Base-by-base conservation (phyloP, 1,140 invertebrate genomes). In the Drosophila pseudoananassae region DNA sequence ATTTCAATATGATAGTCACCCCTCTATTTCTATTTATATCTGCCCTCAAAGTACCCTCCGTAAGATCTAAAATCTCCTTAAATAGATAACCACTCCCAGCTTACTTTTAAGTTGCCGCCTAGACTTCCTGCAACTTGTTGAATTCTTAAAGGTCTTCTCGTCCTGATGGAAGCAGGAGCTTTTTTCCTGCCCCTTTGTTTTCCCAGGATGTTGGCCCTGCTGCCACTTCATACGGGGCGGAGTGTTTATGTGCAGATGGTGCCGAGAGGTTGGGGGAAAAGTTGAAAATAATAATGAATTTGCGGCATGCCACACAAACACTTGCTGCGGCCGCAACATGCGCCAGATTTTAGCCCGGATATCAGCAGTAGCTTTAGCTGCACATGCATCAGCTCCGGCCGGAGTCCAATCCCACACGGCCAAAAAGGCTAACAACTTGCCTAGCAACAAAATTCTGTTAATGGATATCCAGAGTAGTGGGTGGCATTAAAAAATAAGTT, bases 241-340 rank as follows among this genome's bases (percentile, higher is more conserved):
- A 61, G 68, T 61, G 49, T 73, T 69, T 69, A 69, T 69, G 60
- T 40, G 68, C 53, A 64, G 25, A 63, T 58, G 69, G 36, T 10
- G 25, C 36, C 15, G 46, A 29, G 50, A 25, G 40, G 38, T 46
- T 47, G 49, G 50, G 59, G 51, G 2, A 20, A 29, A 52, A 38
- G 60, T 47, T 53, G 57, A 72, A 88, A 87, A 87, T 83, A 87
- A 83, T 87, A 87, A 87, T 87, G 83, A 88, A 87, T 87, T 79
- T 88, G 83, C 63, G 83, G 83, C 65, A 83, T 82, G 83, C 78
- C 83, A 69, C 78, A 88, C 83, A 88, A 78, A 88, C 83, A 87
- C 78, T 82, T 78, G 64, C 64, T 76, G 56, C 78, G 64, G 60
- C 59, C 66, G 79, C 82, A 87, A 76, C 66, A 76, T 85, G 74